These are phyloP conservation scores for Thalassarche chlororhynchos DNA, from an alignment of 2,113 vertebrate genomes.

Conservation along the genomic window DNA sequence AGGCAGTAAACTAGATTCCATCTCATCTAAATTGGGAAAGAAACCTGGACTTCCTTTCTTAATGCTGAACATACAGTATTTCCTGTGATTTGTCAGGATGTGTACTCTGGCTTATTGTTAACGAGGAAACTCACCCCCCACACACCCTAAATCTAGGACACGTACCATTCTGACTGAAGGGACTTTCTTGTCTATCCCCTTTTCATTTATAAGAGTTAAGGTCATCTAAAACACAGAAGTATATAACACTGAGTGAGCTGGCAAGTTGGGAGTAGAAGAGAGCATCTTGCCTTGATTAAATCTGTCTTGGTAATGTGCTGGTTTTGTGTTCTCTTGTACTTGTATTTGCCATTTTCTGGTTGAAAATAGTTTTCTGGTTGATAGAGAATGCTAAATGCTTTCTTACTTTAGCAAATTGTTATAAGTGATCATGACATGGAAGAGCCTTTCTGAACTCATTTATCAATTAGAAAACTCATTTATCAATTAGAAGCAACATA, in stretches of 20 bases:
- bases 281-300: neutral
- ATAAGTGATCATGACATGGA: neutral
- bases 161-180: neutral
- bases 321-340: neutral
- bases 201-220: neutral
- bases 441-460: neutral
- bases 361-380: neutral
- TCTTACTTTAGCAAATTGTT: neutral
- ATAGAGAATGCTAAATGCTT: neutral
- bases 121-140: neutral
- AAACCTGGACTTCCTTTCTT: constrained; percentile 1
- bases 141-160: neutral
- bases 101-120: neutral
- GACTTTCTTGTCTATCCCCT: neutral
- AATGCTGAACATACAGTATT: neutral
- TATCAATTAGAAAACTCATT: neutral
- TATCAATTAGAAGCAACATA: neutral
- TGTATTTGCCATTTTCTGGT: neutral
- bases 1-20: neutral
- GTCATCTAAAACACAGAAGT: neutral
- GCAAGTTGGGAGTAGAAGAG: neutral
- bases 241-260: neutral
- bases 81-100: neutral
- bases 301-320: neutral
- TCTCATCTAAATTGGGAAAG: neutral